Percentiles rank a stretch among this genome's conserved stretches.
These are phyloP conservation scores for Anastatus disparis DNA, from an alignment of 1,140 invertebrate species.

Conservation along the genomic window DNA sequence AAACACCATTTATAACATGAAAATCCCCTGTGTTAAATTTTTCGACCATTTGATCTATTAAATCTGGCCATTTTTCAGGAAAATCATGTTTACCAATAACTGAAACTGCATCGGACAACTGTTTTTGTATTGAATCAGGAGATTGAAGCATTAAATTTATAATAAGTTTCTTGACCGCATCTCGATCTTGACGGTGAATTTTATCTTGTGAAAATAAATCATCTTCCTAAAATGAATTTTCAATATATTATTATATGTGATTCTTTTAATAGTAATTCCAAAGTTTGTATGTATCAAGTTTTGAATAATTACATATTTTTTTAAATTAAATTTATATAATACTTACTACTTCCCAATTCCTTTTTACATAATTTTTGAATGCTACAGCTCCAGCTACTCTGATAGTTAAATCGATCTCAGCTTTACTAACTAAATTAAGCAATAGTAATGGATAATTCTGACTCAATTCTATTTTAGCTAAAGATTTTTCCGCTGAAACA, in stretches of 20 bases:
- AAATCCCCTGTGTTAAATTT: constrained; percentile 93
- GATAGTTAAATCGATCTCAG: constrained; percentile 81
- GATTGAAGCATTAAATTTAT: constrained; percentile 93
- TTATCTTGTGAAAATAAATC: constrained; percentile 80
- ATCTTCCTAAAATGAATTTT: constrained; percentile 72
- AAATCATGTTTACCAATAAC: constrained; percentile 96
- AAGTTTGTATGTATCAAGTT: constrained; percentile 13
- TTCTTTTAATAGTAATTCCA: constrained; percentile 39
- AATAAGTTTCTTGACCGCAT: constrained; percentile 85
- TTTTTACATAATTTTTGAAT: constrained; percentile 97
- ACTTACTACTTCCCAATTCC: constrained; percentile 92
- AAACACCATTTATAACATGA: constrained; percentile 92
- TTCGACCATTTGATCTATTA: constrained; percentile 91
- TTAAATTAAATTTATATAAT: constrained; percentile 20
- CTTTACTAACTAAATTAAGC: constrained; percentile 84
- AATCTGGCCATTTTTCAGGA: constrained; percentile 91
- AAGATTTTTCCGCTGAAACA: constrained; percentile 88
- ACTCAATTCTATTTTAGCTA: constrained; percentile 90
- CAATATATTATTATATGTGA: constrained; percentile 14
- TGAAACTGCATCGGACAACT: constrained; percentile 94
- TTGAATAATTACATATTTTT: constrained; percentile 9
- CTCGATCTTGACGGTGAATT: constrained; percentile 84
- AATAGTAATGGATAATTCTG: constrained; percentile 91
- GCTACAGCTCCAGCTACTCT: constrained; percentile 89
- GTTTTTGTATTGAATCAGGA: constrained; percentile 89